Percentiles rank a stretch among this genome's conserved stretches.
Conservation (phyloP, 1,140 invertebrate genomes). For the Phenacoccus solenopsis region DNA sequence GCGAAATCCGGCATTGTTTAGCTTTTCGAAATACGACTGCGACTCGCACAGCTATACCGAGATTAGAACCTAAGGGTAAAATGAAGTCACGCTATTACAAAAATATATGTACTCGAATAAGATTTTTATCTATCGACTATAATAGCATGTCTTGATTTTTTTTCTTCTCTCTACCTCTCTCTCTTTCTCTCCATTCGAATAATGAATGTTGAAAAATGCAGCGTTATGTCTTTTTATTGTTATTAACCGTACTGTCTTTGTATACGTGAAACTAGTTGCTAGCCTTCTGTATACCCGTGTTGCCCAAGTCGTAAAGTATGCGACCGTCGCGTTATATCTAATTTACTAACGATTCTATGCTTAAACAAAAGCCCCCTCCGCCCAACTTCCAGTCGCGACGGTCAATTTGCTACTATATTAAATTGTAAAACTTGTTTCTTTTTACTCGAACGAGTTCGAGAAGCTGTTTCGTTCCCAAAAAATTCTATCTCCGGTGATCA, state of each 20-base stretch:
- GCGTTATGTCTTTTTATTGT: background rate
- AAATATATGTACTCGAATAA: conserved; percentile 3
- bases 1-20: background rate
- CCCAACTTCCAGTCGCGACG: too few species aligned
- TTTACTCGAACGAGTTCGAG: too few species aligned
- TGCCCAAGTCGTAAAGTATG: too few species aligned
- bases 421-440: too few species aligned
- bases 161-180: background rate
- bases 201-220: background rate
- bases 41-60: too few species aligned
- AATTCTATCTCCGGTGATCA: too few species aligned
- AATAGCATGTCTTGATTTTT: background rate
- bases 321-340: too few species aligned
- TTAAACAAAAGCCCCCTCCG: too few species aligned
- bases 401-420: too few species aligned
- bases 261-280: background rate
- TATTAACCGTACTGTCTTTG: background rate
- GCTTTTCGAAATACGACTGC: background rate
- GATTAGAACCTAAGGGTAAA: background rate
- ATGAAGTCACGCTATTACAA: background rate
- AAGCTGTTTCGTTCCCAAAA: too few species aligned
- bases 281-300: background rate
- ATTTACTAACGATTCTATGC: too few species aligned
- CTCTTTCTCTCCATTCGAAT: background rate
- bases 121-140: background rate